Evolutionary conservation across 1,140 invertebrate genomes (phyloP).

Genomic region (Pinna nobilis): DNA sequence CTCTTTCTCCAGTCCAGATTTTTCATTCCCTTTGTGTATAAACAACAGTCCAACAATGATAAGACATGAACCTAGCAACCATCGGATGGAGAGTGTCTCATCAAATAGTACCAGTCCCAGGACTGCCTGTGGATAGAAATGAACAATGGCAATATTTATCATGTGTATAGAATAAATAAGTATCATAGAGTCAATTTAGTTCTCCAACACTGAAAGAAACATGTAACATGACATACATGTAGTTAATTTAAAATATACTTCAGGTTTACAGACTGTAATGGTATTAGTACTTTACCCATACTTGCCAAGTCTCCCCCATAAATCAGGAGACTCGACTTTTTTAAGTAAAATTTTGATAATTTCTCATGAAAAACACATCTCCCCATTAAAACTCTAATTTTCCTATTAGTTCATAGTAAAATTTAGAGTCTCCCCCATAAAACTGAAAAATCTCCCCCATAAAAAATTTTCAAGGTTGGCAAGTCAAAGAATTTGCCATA

Average conservation of each 20-base stretch:
- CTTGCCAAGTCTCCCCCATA: too few relatives aligned
- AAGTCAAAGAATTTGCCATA: background rate
- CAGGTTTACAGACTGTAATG: background rate
- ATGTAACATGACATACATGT: background rate
- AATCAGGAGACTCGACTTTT: background rate
- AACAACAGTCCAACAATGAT: slow-evolving; percentile 48
- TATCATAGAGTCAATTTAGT: background rate
- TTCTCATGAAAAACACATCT: too few relatives aligned
- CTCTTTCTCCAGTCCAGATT: slow-evolving; percentile 12
- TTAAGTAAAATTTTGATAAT: too few relatives aligned
- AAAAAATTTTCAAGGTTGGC: too few relatives aligned
- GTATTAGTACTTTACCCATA: background rate
- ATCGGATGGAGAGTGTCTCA: slow-evolving; percentile 44
- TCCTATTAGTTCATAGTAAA: too few relatives aligned
- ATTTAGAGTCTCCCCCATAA: too few relatives aligned
- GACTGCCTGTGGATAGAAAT: slow-evolving; percentile 49
- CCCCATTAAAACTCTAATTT: too few relatives aligned
- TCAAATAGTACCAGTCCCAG: slow-evolving; percentile 44
- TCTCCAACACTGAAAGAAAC: background rate
- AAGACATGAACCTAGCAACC: slow-evolving; percentile 47
- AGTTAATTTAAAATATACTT: background rate
- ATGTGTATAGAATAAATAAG: background rate
- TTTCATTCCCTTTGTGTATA: slow-evolving; percentile 45
- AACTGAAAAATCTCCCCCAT: too few relatives aligned
- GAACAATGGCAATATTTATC: background rate